These are phyloP conservation scores for Thaumatotibia leucotreta DNA, from an alignment of 1,140 invertebrate species.

Conservation along the genomic window DNA sequence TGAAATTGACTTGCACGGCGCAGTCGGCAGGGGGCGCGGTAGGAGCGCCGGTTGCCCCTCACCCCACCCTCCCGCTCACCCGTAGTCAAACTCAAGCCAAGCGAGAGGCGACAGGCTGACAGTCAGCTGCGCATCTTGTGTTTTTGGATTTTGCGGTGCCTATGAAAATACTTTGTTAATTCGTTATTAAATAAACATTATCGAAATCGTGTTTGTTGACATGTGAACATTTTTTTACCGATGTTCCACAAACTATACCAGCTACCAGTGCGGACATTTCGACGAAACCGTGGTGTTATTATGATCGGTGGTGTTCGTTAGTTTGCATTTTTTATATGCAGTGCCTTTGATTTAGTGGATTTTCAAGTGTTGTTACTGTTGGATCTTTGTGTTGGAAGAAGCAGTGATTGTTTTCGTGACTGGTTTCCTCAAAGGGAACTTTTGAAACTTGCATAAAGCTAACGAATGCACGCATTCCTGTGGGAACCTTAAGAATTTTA, in stretches of 20 bases:
- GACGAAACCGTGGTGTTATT: constrained; percentile 32
- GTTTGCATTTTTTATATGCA: constrained; percentile 42
- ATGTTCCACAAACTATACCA: constrained; percentile 26
- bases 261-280: constrained; percentile 30
- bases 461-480: constrained; percentile 73
- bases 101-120: constrained; percentile 58
- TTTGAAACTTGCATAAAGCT: constrained; percentile 74
- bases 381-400: constrained; percentile 51
- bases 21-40: constrained; percentile 54
- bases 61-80: constrained; percentile 49
- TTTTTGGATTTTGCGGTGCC: constrained; percentile 68
- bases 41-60: constrained; percentile 38
- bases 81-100: constrained; percentile 35
- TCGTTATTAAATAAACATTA: constrained; percentile 31
- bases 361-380: constrained; percentile 58
- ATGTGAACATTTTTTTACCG: constrained; percentile 40
- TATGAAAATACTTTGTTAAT: constrained; percentile 64
- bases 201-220: constrained; percentile 45
- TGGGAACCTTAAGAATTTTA: constrained; percentile 73
- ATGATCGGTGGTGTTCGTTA: constrained; percentile 41
- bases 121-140: constrained; percentile 70
- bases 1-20: constrained; percentile 59
- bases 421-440: constrained; percentile 72
- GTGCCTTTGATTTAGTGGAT: constrained; percentile 72
- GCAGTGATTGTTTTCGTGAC: constrained; percentile 74